Base-by-base conservation (phyloP, 2,797 vertebrate genomes). In the Cossypha caffra region DNA sequence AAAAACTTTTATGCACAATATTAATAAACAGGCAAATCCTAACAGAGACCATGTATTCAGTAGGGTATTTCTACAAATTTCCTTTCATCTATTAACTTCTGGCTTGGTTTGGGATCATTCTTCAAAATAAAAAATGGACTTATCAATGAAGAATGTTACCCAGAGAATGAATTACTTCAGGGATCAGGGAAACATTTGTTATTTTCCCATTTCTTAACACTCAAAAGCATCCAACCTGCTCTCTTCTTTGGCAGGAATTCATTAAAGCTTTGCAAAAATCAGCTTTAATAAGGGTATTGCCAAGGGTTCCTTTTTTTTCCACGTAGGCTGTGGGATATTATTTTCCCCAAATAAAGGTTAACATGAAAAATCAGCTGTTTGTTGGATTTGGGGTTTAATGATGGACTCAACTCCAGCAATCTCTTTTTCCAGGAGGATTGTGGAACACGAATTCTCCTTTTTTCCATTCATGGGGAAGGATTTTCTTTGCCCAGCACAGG, bases 61-160 rank as follows among this genome's bases (percentile, higher is more conserved):
- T 3, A 58, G 87, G 55, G 52, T 71, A 75, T 76, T 93, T 92
- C 52, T 89, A 38, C 47, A 92, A 14, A 38, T 71, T 47, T 75
- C 79, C 81, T 62, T 76, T 74, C 75, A 91, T 91, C 80, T 75
- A 61, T 81, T 80, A 90, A 66, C 21, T 88, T 51, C 45, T 90
- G 68, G 86, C 51, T n/a, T 43, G 24, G 2, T 68, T 89, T 66
- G 28, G 25, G 38, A 48, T 28, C 71, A 43, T 59, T 85, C 73
- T 55, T 94, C 67, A 76, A 42, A 86, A 91, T n/a, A 47, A 86
- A 73, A 85, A 47, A 81, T 16, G 23, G 11, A 26, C 20, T 77
- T 87, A 90, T 52, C 57, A 67, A 82, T 59, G 29, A 92, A 61
- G 40, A 92, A 90, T 38, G 80, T 35, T 94, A 64, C 31, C 64